Evolutionary conservation across 2,888 invertebrate species (phyloP), one percentile per base, ranked within the genome.

Genomic region (Drosophila tripunctata): DNA sequence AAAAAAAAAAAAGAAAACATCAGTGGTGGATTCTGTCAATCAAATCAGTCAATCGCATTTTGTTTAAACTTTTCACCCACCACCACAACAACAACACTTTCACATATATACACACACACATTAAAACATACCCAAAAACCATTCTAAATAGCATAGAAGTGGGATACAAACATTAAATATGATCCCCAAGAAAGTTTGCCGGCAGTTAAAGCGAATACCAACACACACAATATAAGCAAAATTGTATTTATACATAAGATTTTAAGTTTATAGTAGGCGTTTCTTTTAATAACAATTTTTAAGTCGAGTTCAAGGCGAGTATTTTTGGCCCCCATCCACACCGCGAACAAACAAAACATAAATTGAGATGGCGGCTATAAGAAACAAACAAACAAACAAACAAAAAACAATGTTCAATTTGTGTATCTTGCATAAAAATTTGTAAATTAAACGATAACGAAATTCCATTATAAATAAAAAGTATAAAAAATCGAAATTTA

Each of bases 261-360:
- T 75, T 84, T 87, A 87, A 87, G 80, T 87, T 83, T 80, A 85
- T 70, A 56, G 84, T 80, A 81, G 68, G 63, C 68, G 87, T 83
- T 79, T 84, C 72, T 57, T 71, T 86, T 71, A 78, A 71, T 71
- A 48, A 33, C 36, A 24, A 50, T 66, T 58, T 60, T 50, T 33
- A 55, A 51, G 60, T 69, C 60, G 30, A 69, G 57, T 14, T 48
- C 51, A 40, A 41, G 19, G 5, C 19, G 45, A 21, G 21, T 3
- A 21, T 6, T 21, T 21, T 17, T 36, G 45, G n/a, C n/a, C 36
- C 55, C 41, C 40, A 14, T 43, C 51, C 31, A 3, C 0, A 27
- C 3, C 8, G 27, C 7, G 2, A 5, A 51, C n/a, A 41, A 30
- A 55, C 48, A 33, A 36, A 40, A 58, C 30, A 31, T 14, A 48